Evolutionary conservation across 2,888 invertebrate genomes (phyloP).

Genomic region (Selenia dentaria): DNA sequence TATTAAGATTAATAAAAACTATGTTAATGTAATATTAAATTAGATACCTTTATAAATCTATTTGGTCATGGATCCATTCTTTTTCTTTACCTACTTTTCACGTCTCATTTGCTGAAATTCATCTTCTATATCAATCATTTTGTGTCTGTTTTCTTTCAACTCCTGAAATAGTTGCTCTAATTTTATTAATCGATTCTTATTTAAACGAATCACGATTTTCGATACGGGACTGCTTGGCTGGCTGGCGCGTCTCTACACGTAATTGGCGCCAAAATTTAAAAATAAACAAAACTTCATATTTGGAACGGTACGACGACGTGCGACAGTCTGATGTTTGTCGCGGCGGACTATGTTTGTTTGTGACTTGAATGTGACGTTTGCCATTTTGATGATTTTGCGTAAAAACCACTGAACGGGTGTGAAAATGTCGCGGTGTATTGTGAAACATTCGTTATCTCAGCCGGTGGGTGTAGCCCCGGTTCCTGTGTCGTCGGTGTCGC

Average conservation of each 20-base stretch:
- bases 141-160: slow-evolving; percentile 1
- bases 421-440: slow-evolving; percentile 77
- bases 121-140: no score
- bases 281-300: slow-evolving; percentile 80
- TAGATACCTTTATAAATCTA: no score
- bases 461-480: slow-evolving; percentile 43
- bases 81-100: no score
- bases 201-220: slow-evolving; percentile 33
- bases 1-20: no score
- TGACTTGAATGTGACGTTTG: slow-evolving; percentile 59
- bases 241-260: slow-evolving; percentile 61
- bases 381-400: slow-evolving; percentile 41
- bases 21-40: no score
- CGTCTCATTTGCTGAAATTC: no score
- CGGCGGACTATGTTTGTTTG: slow-evolving; percentile 43
- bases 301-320: slow-evolving; percentile 76
- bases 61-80: no score
- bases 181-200: slow-evolving; percentile 24
- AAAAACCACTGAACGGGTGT: slow-evolving; percentile 14
- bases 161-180: slow-evolving; percentile 9
- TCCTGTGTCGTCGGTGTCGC: slow-evolving; percentile 39
- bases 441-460: slow-evolving; percentile 74
- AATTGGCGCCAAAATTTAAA: slow-evolving; percentile 82
- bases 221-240: slow-evolving; percentile 54
- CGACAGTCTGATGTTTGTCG: slow-evolving; percentile 80